Base-by-base conservation (phyloP, 2,888 invertebrate species). In the Lepidochrysops patricia region DNA sequence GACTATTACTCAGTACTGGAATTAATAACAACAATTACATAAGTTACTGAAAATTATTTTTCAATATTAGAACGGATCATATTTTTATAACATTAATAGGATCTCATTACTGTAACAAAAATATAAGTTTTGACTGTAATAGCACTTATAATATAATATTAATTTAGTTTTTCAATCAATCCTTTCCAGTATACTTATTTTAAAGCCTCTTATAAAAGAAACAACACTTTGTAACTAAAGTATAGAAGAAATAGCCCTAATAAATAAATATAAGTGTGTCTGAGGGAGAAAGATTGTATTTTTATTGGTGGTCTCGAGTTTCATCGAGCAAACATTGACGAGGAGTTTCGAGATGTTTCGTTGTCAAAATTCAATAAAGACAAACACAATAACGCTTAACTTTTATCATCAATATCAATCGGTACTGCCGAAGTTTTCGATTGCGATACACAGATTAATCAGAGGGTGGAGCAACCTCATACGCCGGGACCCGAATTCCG, bases 361-460 rank as follows among this genome's bases (percentile, higher is more conserved):
- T 19, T 54, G 13, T 54, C 54, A 19, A 54, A 54, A 27, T 54
- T 54, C 54, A 27, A 54, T 54, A 54, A 54, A 54, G 54, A 54
- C 27, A 54, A 54, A 29, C 12, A 54, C 9, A 54, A 52, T 52
- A 27, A 27, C 52, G 13, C 52, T 26, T 52, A 52, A 52, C 52
- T 52, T 27, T 7, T 26, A 13, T 32, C 19, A 32, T 19, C 7
- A 27, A 54, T 32, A 32, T 19, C 54, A 54, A 19, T 13, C 9
- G 54, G 12, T 12, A 9, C 29, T 19, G 29, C 1, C 19, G 12
- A 32, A 54, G 9, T 29, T 54, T 15, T 52, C 15, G 13, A 26
- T 52, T 52, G 29, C 29, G 32, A 32, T 54, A 54, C 54, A 32
- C 9, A 27, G 54, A 12, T 32, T 32, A 19, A 32, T 32, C 15